phyloP scores from a whole-genome alignment of 2,888 invertebrate genomes.

The Apocheima hispidaria region DNA sequence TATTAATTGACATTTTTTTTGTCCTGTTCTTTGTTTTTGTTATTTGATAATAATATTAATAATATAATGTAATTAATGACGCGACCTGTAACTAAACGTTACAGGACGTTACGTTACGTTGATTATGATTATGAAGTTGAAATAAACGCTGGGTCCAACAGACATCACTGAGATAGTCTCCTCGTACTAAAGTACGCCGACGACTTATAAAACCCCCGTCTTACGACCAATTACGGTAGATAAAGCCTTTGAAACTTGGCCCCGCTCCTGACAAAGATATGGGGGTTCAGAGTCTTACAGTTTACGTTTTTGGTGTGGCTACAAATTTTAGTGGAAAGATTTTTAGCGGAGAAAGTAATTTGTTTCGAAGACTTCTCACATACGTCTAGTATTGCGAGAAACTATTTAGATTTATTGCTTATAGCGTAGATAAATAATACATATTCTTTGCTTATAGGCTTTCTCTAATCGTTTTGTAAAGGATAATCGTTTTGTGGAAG shows the following conservation, averaged over 20 bases:
- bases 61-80: no score
- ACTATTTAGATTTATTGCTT: not conserved
- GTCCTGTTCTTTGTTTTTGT: no score
- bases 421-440: no score
- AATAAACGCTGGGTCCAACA: conserved; percentile 11
- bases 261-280: conserved; percentile 55
- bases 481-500: no score
- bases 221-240: conserved; percentile 78
- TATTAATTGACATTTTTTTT: no score
- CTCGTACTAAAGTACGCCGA: conserved; percentile 57
- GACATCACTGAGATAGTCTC: conserved; percentile 12
- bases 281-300: conserved; percentile 49
- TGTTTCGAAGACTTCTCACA: conserved; percentile 3
- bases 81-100: no score
- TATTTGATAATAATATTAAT: no score
- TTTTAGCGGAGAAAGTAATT: conserved; percentile 23
- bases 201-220: conserved; percentile 66
- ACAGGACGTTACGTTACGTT: no score
- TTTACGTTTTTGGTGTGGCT: conserved; percentile 55
- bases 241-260: conserved; percentile 71
- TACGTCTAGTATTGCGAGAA: not conserved
- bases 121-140: no score
- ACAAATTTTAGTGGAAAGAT: conserved; percentile 49
- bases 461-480: no score
- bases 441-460: no score